Base-by-base conservation (phyloP, 2,888 invertebrate species). In the Syrista parreyssii region DNA sequence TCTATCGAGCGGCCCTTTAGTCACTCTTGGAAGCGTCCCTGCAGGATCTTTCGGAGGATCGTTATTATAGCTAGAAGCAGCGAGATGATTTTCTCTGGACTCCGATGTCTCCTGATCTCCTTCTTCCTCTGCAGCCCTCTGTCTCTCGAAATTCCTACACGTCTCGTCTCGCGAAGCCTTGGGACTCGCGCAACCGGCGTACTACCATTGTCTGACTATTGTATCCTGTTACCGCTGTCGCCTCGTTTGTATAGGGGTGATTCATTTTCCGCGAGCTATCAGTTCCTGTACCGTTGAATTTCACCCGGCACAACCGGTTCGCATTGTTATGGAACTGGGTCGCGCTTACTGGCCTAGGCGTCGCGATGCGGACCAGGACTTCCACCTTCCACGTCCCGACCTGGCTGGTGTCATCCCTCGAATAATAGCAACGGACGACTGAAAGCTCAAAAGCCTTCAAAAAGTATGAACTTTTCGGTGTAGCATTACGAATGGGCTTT, bases 191-290 rank as follows among this genome's bases (percentile, higher is more conserved):
- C 15, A 40, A 74, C 77, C 78, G 77, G 68, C 79, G 79, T 15
- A 15, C 36, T 11, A 35, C 88, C 83, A 89, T 90, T 90, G 90
- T 89, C 87, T 84, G 85, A 88, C 88, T 85, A 88, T 89, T 89
- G 89, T 90, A 86, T 86, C 84, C 87, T 84, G 86, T 88, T 88
- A 88, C 90, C 86, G 85, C 89, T 86, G 87, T 82, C 86, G 84
- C 84, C 82, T 82, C 85, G 89, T 86, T 88, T 87, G 85, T 87
- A 87, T 85, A 87, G 86, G 84, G 85, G 87, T 89, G 89, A 90
- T 90, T 89, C 89, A 90, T 90, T 89, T 86, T 87, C 89, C 83
- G 85, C 86, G 88, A 89, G 90, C 89, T 90, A 90, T 90, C 90
- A 89, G 90, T 88, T 89, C 88, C 90, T 88, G 88, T 83, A 83